These are phyloP conservation scores for Drosophila borborema DNA, from an alignment of 2,888 invertebrate species.

Conservation along the genomic window DNA sequence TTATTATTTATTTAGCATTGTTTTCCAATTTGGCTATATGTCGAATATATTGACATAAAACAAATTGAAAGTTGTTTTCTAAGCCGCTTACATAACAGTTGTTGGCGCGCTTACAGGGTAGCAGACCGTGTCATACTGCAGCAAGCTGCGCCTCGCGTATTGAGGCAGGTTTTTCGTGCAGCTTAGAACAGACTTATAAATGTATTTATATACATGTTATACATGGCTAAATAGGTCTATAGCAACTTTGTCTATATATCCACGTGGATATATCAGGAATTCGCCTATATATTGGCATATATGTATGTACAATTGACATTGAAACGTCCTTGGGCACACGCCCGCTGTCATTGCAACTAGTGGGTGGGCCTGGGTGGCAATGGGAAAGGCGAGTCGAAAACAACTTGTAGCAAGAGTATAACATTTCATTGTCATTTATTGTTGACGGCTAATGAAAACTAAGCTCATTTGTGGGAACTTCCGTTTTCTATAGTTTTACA, in stretches of 20 bases:
- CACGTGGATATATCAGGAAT: conserved; percentile 2
- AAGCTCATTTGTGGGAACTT: conserved; percentile 49
- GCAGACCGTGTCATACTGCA: neutral
- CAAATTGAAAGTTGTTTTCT: neutral
- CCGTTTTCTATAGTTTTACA: conserved; percentile 52
- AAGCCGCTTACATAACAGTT: neutral
- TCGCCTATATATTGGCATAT: conserved; percentile 5
- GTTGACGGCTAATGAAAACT: conserved; percentile 34
- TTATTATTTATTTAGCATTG: no score
- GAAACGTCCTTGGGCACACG: conserved; percentile 78
- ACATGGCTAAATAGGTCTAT: neutral
- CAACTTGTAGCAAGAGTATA: conserved; percentile 32
- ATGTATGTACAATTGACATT: conserved; percentile 59
- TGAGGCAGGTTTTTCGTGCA: conserved; percentile 57
- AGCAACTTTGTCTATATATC: conserved; percentile 4
- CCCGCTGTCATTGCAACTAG: conserved; percentile 41
- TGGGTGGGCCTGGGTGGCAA: conserved; percentile 27
- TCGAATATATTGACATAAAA: neutral
- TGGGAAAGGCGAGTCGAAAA: neutral
- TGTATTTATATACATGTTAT: neutral
- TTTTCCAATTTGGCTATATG: neutral
- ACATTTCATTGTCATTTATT: conserved; percentile 60
- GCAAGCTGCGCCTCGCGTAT: neutral
- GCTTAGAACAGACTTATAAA: conserved; percentile 43
- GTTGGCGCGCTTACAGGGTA: conserved; percentile 17